Evolutionary conservation across 2,113 vertebrate species (phyloP), one percentile per base, ranked within the genome.

Genomic region (Pavo muticus): DNA sequence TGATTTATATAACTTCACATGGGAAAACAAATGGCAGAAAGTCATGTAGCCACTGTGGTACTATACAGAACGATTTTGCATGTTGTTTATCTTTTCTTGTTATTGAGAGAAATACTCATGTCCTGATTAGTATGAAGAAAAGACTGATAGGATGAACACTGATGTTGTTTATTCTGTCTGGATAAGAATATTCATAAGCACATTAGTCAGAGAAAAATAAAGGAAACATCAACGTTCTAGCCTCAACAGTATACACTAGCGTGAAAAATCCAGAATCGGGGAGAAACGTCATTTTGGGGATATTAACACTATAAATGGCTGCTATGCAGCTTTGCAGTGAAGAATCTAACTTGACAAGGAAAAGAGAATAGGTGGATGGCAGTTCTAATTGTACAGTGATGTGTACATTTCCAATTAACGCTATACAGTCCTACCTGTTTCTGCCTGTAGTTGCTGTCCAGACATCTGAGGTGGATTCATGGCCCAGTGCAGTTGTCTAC

Each of bases 401-500:
- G 68, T 44, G 67, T 84, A 6, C n/a, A 8, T 90, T 92, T 90
- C 74, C 40, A 85, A 50, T n/a, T 83, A 72, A 32, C 29, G 18
- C 35, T 30, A 61, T 20, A 67, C 25, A 88, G 44, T 95, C 98
- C 63, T 97, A 99, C 99, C 98, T 87, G 97, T 96, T 72, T 98
- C 98, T 35, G 97, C 24, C 73, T 65, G 97, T 18, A 65, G 83
- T 4, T 99, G 98, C 96, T 98, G 98, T 68, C 98, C 97, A 5
- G 95, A 87, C 18, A 97, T 97, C 80, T 98, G 98, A 13, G 98
- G 98, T 29, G 99, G 99, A 95, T 99, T 99, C 99, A 99, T 99
- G 96, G 99, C 98, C 99, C 99, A 99, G 97, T 99, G 99, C 59
- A 99, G 98, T 97, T 99, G 99, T 74, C 98, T 98, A 91, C 97